phyloP scores from a whole-genome alignment of 2,888 invertebrate genomes.

The Stramonita haemastoma region DNA sequence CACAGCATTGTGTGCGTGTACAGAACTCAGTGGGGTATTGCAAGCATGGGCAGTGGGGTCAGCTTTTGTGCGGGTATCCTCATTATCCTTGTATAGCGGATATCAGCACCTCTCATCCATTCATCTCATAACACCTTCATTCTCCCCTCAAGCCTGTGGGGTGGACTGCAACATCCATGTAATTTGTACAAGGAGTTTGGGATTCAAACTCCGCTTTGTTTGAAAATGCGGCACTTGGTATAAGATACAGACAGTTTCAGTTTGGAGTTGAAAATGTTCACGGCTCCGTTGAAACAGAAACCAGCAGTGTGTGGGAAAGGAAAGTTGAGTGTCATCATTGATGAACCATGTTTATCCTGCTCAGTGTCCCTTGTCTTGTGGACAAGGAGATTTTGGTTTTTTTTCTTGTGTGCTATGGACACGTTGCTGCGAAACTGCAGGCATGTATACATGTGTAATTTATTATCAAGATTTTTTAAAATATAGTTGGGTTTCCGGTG shows the following conservation, averaged over 20 bases:
- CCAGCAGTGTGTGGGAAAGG: neutral
- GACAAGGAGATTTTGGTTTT: too few relatives aligned
- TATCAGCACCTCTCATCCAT: neutral
- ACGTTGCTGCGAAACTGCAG: too few relatives aligned
- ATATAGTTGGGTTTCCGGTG: neutral
- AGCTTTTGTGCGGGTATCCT: neutral
- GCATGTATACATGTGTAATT: neutral
- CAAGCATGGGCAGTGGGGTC: neutral
- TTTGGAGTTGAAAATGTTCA: too few relatives aligned
- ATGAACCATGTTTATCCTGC: neutral
- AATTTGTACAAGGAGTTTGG: slow-evolving; percentile 20
- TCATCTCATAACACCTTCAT: neutral
- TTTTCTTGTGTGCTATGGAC: too few relatives aligned
- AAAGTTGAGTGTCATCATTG: neutral
- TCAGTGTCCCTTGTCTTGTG: too few relatives aligned
- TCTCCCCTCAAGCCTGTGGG: neutral
- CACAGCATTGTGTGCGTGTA: neutral
- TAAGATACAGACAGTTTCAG: too few relatives aligned
- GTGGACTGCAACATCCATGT: neutral
- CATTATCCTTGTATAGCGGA: neutral
- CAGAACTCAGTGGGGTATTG: neutral
- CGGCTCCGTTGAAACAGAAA: neutral
- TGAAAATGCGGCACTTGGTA: neutral
- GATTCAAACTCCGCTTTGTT: neutral
- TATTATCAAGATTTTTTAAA: neutral